Evolutionary conservation across 2,113 vertebrate species (phyloP), one percentile per base, ranked within the genome.

Genomic region (Lasiurus cinereus): DNA sequence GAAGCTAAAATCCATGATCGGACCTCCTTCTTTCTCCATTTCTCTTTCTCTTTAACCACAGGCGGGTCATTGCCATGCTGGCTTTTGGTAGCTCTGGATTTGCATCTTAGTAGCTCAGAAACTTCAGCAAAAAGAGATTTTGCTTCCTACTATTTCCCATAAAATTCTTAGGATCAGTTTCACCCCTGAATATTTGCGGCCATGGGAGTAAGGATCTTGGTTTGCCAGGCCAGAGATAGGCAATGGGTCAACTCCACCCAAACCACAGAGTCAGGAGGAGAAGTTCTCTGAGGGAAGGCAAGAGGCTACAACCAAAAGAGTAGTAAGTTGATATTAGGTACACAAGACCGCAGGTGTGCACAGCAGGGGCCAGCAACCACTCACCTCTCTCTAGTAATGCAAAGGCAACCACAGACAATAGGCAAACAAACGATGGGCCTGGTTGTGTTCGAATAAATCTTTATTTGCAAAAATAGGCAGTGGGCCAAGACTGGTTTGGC

Each of bases 1-100:
- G 86, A 85, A 16, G 46, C 64, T 94, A 88, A 84, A 83, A 52
- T 90, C 29, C 72, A 67, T n/a, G 14, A 31, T 79, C 18, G 76
- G n/a, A 76, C 50, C 50, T 73, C 48, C 1, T 64, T 85, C 31
- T 86, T 33, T 70, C 16, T 54, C 22, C 39, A 22, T 59, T 4
- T 36, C 19, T 72, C 48, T 86, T 59, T 62, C 27, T 66, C 36
- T 86, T 91, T 24, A 84, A 43, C 88, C 52, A 82, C 8, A 89
- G 50, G 7, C 22, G 48, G 5, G 8, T 48, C 16, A 50, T 77
- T 91, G 76, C 52, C 36, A 54, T 33, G n/a, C 27, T 86, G 24
- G 19, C 4, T 84, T 14, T 66, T n/a, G 13, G n/a, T 22, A 79
- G 24, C 24, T 78, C 39, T 94, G 21, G 18, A 48, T 8, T 91